Base-by-base conservation (phyloP, 1,140 invertebrate genomes). In the Brachionus angularis region DNA sequence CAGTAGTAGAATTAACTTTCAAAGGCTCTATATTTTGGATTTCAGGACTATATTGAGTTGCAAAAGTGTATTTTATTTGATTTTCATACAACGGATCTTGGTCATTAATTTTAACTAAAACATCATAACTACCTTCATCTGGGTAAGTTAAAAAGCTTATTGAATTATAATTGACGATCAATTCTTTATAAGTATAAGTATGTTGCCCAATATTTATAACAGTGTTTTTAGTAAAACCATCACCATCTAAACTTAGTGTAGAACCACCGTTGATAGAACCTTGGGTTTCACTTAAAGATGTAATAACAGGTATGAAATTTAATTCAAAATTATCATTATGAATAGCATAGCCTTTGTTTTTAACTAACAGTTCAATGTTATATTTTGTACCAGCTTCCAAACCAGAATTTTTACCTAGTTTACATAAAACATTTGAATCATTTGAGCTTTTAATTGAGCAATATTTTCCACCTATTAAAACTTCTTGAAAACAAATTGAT, bases 361-460 rank as follows among this genome's bases (percentile, higher is more conserved):
- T 58, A 12, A 58, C 53, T 39, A 39, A 39, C 2, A 58, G 18
- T 39, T 58, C 53, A 23, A 58, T 16, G 5, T 7, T 23, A 39
- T 58, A 36, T 39, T 58, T 42, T 58, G 10, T 8, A 25, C n/a
- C n/a, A 2, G 53, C 8, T 58, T 58, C 12, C 21, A 58, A 58
- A 23, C 33, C 18, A 25, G 33, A 39, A 23, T 58, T 58, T 39
- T 27, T 21, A 4, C 33, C 33, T 23, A 58, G 21, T 4, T 25
- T 58, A 21, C 53, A 58, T 5, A 39, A 23, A 12, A 76, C 49
- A n/a, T 73, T 76, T 16, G 33, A n/a, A 16, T 72, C 52, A 18
- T 46, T 33, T 29, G 39, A 36, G n/a, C n/a, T n/a, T 1, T 7
- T 8, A 1, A 58, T 58, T 42, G 33, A 5, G 25, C 53, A 58